phyloP scores from a whole-genome alignment of 2,888 invertebrate species.

The Furcula furcula region DNA sequence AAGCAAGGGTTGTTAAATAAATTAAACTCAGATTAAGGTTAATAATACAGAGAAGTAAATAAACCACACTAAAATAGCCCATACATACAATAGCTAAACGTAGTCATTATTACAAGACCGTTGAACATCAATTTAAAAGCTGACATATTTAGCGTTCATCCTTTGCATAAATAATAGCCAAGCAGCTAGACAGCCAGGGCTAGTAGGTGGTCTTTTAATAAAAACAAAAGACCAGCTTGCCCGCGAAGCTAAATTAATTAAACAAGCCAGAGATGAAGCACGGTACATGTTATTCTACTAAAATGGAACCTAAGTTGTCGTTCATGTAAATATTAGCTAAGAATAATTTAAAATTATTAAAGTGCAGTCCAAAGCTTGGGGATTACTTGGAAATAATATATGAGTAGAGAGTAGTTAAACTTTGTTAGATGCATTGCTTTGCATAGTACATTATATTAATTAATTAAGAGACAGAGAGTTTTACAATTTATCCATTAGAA shows the following conservation, averaged over 20 bases:
- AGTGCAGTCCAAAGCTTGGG: slow-evolving; percentile 1
- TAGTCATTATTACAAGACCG: background rate
- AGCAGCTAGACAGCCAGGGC: slow-evolving; percentile 12
- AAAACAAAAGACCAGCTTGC: slow-evolving; percentile 25
- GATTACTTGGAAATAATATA: slow-evolving; percentile 4
- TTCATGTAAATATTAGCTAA: slow-evolving; percentile 20
- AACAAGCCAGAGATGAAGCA: slow-evolving; percentile 13
- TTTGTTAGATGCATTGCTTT: background rate
- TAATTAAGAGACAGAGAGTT: too few species aligned
- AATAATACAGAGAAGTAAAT: too few species aligned
- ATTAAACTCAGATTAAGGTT: too few species aligned
- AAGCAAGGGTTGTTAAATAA: too few species aligned
- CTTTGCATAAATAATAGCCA: slow-evolving; percentile 7
- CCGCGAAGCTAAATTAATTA: slow-evolving; percentile 38
- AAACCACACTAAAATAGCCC: too few species aligned
- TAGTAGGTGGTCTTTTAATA: slow-evolving; percentile 17
- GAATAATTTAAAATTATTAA: slow-evolving; percentile 13
- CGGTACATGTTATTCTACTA: slow-evolving; percentile 20
- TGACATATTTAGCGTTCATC: slow-evolving; percentile 1
- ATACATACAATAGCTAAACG: background rate
- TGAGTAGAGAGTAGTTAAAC: too few species aligned
- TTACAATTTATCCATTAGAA: too few species aligned
- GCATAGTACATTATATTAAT: too few species aligned
- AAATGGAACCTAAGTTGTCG: slow-evolving; percentile 21
- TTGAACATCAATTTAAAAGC: background rate